phyloP scores from a whole-genome alignment of 2,113 vertebrate species.

The Cyanistes caeruleus region DNA sequence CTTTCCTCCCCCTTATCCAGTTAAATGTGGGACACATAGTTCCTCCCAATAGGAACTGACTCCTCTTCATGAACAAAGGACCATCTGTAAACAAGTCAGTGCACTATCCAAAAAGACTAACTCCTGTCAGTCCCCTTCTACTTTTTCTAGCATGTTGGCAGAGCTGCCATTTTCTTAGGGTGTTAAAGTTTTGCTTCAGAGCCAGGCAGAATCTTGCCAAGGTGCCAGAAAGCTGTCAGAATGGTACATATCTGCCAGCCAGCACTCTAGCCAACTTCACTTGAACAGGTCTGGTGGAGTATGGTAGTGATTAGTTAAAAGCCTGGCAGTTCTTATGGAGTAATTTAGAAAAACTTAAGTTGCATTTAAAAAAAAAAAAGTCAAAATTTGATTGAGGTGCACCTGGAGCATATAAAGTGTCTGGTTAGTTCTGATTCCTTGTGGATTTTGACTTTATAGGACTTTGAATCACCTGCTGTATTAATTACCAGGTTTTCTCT shows the following conservation, averaged over 20 bases:
- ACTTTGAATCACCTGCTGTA: neutral
- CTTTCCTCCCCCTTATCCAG: neutral
- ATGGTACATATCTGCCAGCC: constrained; percentile 31
- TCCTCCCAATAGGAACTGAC: neutral
- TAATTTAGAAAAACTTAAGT: constrained; percentile 16
- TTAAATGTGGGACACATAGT: neutral
- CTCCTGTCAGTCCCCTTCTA: constrained; percentile 1
- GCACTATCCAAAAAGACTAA: neutral
- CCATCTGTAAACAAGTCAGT: constrained; percentile 53
- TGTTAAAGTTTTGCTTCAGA: constrained; percentile 61
- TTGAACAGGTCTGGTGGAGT: constrained; percentile 52
- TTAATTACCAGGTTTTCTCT: neutral
- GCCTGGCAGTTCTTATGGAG: constrained; percentile 30
- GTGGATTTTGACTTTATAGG: neutral
- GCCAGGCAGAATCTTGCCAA: constrained; percentile 54
- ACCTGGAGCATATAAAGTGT: neutral
- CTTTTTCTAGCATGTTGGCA: constrained; percentile 17
- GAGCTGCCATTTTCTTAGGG: constrained; percentile 39
- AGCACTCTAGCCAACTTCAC: constrained; percentile 7
- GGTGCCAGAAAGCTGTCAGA: constrained; percentile 59
- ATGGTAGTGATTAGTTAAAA: constrained; percentile 63
- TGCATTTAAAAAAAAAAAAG: neutral
- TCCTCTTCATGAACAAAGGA: constrained; percentile 31
- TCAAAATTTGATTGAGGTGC: neutral
- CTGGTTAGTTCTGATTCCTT: neutral